Percentiles rank a stretch among this genome's conserved stretches.
Evolutionary conservation across 1,140 invertebrate species (phyloP).

Genomic region (Neodiprion lecontei): DNA sequence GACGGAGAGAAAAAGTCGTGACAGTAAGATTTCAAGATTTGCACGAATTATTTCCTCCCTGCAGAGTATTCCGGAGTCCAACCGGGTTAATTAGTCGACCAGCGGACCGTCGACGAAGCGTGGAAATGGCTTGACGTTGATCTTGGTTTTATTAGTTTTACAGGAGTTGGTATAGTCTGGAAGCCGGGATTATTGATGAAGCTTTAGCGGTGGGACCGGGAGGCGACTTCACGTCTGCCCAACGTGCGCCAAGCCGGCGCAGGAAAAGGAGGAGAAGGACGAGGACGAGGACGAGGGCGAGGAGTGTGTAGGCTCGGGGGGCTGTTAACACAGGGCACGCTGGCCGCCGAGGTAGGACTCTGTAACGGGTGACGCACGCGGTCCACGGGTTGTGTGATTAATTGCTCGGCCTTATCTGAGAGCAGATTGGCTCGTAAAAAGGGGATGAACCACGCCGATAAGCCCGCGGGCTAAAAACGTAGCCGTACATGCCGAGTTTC

Average conservation of each 20-base stretch:
- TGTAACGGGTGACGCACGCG: background rate
- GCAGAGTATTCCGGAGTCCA: too few species aligned
- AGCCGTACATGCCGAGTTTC: background rate
- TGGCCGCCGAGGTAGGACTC: background rate
- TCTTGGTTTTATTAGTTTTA: slow-evolving; percentile 3
- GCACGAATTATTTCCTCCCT: too few species aligned
- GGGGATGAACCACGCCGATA: background rate
- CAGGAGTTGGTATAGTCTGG: background rate
- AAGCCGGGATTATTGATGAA: slow-evolving; percentile 2
- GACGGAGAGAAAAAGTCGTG: too few species aligned
- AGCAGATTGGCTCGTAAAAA: slow-evolving; percentile 1
- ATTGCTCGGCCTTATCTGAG: slow-evolving; percentile 1
- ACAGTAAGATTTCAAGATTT: too few species aligned
- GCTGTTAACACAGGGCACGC: background rate
- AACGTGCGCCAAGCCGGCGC: background rate
- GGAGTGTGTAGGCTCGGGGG: background rate
- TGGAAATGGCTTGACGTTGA: background rate
- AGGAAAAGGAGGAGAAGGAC: background rate
- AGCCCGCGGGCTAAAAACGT: background rate
- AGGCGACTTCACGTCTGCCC: background rate
- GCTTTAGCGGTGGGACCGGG: background rate
- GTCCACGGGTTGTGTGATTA: background rate
- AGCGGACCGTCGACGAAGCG: too few species aligned
- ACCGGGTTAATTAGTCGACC: too few species aligned
- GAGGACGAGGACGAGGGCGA: background rate